Evolutionary conservation across 2,888 invertebrate species (phyloP).

Genomic region (Aspidiotus rigidus): DNA sequence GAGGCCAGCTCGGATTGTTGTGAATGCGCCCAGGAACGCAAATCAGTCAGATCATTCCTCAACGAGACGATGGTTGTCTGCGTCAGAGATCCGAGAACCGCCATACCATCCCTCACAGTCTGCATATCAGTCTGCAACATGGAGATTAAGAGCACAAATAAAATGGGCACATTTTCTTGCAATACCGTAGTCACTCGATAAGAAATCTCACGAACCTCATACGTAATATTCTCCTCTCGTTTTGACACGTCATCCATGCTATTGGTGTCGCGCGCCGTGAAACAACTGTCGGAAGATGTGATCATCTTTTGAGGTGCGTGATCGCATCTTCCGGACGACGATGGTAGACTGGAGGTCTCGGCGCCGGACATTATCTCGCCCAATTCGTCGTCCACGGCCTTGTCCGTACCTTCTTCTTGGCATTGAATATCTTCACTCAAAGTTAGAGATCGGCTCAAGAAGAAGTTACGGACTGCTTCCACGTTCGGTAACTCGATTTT

Average conservation of each 20-base stretch:
- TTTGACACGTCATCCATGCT: not conserved
- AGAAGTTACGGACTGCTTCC: conserved; percentile 23
- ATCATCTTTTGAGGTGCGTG: not conserved
- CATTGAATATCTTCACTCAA: conserved; percentile 14
- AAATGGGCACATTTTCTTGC: not conserved
- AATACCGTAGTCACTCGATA: not conserved
- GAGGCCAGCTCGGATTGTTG: conserved; percentile 19
- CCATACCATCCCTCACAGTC: conserved; percentile 23
- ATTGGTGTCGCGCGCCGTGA: not conserved
- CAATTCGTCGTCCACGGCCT: conserved; percentile 9
- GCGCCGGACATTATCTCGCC: conserved; percentile 11
- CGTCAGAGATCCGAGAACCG: conserved; percentile 24
- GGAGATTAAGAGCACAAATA: no score
- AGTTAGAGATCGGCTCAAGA: conserved; percentile 23
- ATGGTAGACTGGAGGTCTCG: not conserved
- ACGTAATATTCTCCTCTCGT: conserved; percentile 1
- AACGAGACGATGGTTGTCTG: conserved; percentile 27
- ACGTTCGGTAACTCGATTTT: conserved; percentile 49
- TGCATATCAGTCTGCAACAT: conserved; percentile 20
- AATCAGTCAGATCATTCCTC: conserved; percentile 12
- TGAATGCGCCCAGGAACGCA: conserved; percentile 20
- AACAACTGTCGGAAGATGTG: conserved; percentile 17
- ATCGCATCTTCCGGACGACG: not conserved
- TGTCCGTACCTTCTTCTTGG: not conserved
- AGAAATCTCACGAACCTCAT: conserved; percentile 6